Evolutionary conservation across 1,140 invertebrate species (phyloP).

Genomic region (Cotesia glomerata): DNA sequence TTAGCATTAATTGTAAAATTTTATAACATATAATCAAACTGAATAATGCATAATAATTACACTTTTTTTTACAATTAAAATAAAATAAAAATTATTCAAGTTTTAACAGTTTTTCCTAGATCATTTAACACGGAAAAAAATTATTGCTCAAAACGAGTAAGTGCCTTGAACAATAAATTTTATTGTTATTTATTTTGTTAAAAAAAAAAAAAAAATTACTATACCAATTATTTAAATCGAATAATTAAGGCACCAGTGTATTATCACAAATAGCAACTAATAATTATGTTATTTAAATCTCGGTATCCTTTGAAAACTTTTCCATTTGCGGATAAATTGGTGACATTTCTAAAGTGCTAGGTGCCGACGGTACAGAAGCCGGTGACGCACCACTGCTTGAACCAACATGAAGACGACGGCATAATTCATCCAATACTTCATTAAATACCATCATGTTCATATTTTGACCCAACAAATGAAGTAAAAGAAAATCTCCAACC

Average conservation of each 20-base stretch:
- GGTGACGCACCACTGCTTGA: constrained; percentile 77
- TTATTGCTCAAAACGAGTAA: too few relatives aligned
- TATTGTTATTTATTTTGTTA: too few relatives aligned
- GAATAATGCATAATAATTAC: too few relatives aligned
- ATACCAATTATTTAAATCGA: too few relatives aligned
- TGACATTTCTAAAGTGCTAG: constrained; percentile 82
- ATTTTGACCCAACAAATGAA: constrained; percentile 85
- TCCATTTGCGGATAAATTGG: constrained; percentile 82
- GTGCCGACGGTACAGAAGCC: constrained; percentile 79
- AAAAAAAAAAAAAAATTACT: too few relatives aligned
- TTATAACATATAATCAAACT: too few relatives aligned
- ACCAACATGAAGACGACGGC: constrained; percentile 70
- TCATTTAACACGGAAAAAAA: too few relatives aligned
- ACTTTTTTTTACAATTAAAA: too few relatives aligned
- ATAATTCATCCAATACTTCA: constrained; percentile 74
- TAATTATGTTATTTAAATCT: constrained; percentile 68
- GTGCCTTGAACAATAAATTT: too few relatives aligned
- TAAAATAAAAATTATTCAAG: too few relatives aligned
- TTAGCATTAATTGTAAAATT: neutral
- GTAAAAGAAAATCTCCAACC: constrained; percentile 84
- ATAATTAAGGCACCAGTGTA: neutral
- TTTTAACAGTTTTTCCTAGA: too few relatives aligned
- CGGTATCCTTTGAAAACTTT: constrained; percentile 79
- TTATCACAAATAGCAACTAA: constrained; percentile 48
- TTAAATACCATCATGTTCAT: constrained; percentile 81